Conservation (phyloP, 2,113 vertebrate genomes). For the Coturnix japonica region DNA sequence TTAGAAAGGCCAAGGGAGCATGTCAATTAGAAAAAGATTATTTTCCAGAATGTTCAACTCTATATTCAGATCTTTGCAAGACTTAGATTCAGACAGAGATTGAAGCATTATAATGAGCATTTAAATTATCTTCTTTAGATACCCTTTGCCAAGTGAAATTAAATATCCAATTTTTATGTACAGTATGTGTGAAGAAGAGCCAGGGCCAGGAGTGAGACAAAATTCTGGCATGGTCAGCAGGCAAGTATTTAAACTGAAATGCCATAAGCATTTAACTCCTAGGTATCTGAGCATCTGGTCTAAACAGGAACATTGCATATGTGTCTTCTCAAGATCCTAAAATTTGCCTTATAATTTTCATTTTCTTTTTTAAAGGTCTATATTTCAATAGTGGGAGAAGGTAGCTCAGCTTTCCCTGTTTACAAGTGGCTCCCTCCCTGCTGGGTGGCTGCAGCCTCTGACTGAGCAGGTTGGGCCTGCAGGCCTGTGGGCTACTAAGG, state of each 20-base stretch:
- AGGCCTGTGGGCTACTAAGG: not conserved
- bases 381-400: not conserved
- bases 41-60: not conserved
- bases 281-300: not conserved
- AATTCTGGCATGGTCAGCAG: not conserved
- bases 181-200: not conserved
- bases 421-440: not conserved
- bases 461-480: not conserved
- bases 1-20: not conserved
- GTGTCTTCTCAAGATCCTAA: not conserved
- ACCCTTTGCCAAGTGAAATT: constrained; percentile 1
- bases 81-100: not conserved
- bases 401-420: not conserved
- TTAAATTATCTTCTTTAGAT: constrained; percentile 20
- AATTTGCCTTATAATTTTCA: not conserved
- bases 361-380: not conserved
- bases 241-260: not conserved
- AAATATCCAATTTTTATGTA: not conserved
- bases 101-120: not conserved
- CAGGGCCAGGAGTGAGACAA: fast-evolving
- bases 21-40: not conserved
- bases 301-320: not conserved
- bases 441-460: not conserved
- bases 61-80: not conserved
- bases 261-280: not conserved